A percentile compares a stretch with the other conserved stretches of the same genome.
Evolutionary conservation across 2,113 vertebrate genomes (phyloP).

Genomic region (Alces alces): DNA sequence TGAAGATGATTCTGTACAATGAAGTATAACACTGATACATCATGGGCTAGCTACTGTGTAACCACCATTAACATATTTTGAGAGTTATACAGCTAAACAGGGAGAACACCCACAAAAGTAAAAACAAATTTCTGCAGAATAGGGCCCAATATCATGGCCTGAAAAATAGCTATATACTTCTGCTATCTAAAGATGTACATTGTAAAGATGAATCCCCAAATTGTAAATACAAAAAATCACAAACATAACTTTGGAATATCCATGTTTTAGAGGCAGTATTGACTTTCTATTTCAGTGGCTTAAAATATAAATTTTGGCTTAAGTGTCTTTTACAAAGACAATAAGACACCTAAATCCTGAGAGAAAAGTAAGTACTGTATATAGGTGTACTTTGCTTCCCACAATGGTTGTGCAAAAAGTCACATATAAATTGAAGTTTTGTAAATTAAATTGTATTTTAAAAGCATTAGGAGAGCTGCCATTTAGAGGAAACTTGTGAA

Average conservation of each 20-base stretch:
- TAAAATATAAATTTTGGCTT: slow-evolving; percentile 37
- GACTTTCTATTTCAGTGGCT: slow-evolving; percentile 42
- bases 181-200: slow-evolving; percentile 25
- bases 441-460: slow-evolving; percentile 48
- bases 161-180: slow-evolving; percentile 11
- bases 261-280: slow-evolving; percentile 31
- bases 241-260: background rate
- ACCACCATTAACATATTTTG: slow-evolving; percentile 5
- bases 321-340: slow-evolving; percentile 29
- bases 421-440: slow-evolving; percentile 26
- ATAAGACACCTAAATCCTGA: slow-evolving; percentile 22
- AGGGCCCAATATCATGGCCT: background rate
- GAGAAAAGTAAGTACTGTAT: slow-evolving; percentile 49
- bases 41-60: background rate
- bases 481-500: slow-evolving; percentile 52
- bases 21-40: background rate
- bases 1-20: slow-evolving; percentile 17
- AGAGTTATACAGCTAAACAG: background rate
- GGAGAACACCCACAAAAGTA: background rate
- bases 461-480: slow-evolving; percentile 32
- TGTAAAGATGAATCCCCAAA: slow-evolving; percentile 41
- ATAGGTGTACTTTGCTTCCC: slow-evolving; percentile 40
- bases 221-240: slow-evolving; percentile 51
- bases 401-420: slow-evolving; percentile 38
- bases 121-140: background rate